Base-by-base conservation (phyloP, 2,797 vertebrate genomes). In the Danio tinwini region DNA sequence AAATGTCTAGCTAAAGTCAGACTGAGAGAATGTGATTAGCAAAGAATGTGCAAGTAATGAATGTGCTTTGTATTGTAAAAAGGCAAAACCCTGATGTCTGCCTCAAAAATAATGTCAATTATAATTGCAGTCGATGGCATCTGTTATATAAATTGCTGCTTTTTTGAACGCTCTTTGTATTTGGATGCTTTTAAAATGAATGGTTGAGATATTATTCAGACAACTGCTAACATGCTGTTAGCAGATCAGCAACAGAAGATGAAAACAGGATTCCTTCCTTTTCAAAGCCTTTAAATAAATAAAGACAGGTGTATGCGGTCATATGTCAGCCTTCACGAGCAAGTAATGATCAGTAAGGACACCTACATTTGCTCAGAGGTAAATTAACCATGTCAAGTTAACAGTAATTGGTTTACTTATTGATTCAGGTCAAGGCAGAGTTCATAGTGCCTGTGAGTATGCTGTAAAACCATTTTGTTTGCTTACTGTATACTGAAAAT, bases 331-430 rank as follows among this genome's bases (percentile, higher is more conserved):
- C n/a, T 70, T 19, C 37, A 8, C 11, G 16, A 70, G 37, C 11
- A 13, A 40, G 49, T 13, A 40, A 53, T 69, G 53, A 70, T 39
- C 37, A 0, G 6, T 53, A 53, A 53, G 16, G 49, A 70, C 68
- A 53, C 10, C 37, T 12, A 17, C 67, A 70, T 40, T 70, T 53
- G n/a, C 50, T 19, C 50, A 4, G 2, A 70, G 37, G 49, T 70
- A 40, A 70, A 40, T 19, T 13, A 40, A 40, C 37, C 37, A 17
- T 13, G 40, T 68, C 0, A 42, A 13, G 50, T 53, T 53, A 53
- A 13, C 11, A 1, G 13, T 70, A 40, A 70, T 70, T 40, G 10
- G 19, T 70, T 70, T 70, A 19, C 37, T 53, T 70, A 70, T 70
- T 19, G 67, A 53, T 70, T 53, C 67, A 17, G 37, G 37, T 40